Base-by-base conservation (phyloP, 2,888 invertebrate genomes). In the Andrena camellia region DNA sequence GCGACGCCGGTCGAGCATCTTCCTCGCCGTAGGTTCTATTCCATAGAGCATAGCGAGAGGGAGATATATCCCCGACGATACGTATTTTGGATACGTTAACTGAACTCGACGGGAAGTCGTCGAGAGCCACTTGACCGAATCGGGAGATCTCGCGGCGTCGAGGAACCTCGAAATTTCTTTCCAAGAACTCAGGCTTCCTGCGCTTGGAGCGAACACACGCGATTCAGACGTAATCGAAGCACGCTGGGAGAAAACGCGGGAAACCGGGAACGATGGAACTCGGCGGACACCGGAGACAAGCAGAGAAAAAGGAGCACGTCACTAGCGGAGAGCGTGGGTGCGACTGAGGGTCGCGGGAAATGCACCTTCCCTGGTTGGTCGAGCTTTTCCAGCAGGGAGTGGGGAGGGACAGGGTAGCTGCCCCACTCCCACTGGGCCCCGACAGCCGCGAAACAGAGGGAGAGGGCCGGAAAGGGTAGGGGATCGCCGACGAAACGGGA, bases 291-390 rank as follows among this genome's bases (percentile, higher is more conserved):
- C 59, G 33, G 0, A 42, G 42, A 1, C 13, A 93, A 60, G 54
- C 20, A 8, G 52, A 52, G 71, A 89, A 70, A 70, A 87, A 75
- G 42, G 67, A 64, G 68, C 73, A 84, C 81, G 83, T 86, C 82
- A 33, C 88, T 7, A 59, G 5, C 69, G 68, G 86, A 79, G 84
- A 84, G 92, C 91, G 91, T 91, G 90, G 91, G 91, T 81, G 91
- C 88, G 83, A 92, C 92, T 92, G 92, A 91, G 67, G 81, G 29
- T 48, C 54, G 23, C 74, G 82, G 79, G 84, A 87, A 86, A 84
- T 67, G 60, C 84, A 78, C 76, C 81, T 76, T 78, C 66, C 35
- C 23, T 33, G 66, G 52, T 78, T 75, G 31, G 64, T 62, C 29
- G 17, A 48, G 48, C 29, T 76, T 81, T 81, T 72, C 79, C 68